phyloP scores from a whole-genome alignment of 2,113 vertebrate genomes.

The Sinocyclocheilus rhinocerous region DNA sequence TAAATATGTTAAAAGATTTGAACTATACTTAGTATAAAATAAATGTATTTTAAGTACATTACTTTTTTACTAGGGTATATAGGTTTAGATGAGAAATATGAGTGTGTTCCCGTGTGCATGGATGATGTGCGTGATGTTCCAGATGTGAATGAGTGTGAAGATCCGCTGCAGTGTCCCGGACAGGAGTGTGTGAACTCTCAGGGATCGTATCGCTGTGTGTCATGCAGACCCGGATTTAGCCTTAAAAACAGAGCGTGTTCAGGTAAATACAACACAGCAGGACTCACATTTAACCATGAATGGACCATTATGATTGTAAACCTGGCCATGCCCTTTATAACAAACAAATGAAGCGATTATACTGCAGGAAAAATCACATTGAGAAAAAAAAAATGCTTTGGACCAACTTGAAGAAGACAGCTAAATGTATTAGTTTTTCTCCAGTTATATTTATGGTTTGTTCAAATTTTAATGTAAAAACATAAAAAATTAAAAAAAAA shows the following conservation, averaged over 20 bases:
- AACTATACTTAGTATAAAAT: no score
- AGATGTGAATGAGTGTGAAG: conserved; percentile 74
- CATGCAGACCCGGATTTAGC: conserved; percentile 71
- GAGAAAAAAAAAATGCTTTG: no score
- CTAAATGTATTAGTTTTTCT: no score
- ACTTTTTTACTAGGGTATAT: no score
- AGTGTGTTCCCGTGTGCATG: neutral
- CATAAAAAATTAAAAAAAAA: no score
- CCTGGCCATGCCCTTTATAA: neutral
- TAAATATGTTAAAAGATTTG: no score
- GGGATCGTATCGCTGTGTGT: conserved; percentile 76
- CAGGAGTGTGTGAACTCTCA: conserved; percentile 78
- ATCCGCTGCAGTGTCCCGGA: conserved; percentile 70
- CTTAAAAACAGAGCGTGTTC: conserved; percentile 69
- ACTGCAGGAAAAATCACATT: no score
- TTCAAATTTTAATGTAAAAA: no score
- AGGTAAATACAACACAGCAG: conserved; percentile 61
- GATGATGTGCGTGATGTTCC: neutral
- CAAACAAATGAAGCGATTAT: neutral
- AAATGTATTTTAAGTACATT: no score
- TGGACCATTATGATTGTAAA: neutral
- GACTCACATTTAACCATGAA: neutral
- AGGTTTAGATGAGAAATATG: no score
- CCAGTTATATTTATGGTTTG: no score
- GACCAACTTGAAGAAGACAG: no score